These are phyloP conservation scores for Brachypteracias leptosomus DNA, from an alignment of 2,113 vertebrate species.

Conservation along the genomic window DNA sequence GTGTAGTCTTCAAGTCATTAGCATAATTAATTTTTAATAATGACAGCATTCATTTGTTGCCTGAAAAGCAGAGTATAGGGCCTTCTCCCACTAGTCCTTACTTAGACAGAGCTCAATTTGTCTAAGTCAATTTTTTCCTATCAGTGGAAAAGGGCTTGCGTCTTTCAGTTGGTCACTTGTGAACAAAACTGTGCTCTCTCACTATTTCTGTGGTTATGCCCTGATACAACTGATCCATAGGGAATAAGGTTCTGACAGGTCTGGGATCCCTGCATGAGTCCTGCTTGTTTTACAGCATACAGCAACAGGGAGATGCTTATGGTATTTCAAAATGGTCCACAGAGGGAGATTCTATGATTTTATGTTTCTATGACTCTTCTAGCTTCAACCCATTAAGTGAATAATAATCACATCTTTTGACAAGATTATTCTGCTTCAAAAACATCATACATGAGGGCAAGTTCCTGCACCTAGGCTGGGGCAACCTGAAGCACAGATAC, in stretches of 20 bases:
- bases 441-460: background rate
- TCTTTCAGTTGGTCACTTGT: background rate
- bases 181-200: background rate
- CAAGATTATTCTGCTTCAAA: background rate
- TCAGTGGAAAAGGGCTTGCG: background rate
- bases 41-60: conserved; percentile 12
- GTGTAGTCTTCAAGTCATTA: conserved; percentile 26
- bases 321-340: background rate
- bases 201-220: background rate
- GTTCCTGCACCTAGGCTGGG: too few relatives aligned
- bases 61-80: background rate
- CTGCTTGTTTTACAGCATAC: background rate
- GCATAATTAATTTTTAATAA: conserved; percentile 63
- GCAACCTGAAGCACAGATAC: too few relatives aligned
- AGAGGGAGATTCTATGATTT: background rate
- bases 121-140: background rate
- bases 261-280: background rate
- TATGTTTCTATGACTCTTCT: background rate
- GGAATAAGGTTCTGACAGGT: background rate
- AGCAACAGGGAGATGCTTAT: background rate
- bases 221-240: background rate
- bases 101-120: background rate
- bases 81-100: background rate
- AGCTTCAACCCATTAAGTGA: background rate
- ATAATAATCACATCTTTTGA: background rate